Conservation (phyloP, 2,797 vertebrate genomes). For the Trichosurus vulpecula region DNA sequence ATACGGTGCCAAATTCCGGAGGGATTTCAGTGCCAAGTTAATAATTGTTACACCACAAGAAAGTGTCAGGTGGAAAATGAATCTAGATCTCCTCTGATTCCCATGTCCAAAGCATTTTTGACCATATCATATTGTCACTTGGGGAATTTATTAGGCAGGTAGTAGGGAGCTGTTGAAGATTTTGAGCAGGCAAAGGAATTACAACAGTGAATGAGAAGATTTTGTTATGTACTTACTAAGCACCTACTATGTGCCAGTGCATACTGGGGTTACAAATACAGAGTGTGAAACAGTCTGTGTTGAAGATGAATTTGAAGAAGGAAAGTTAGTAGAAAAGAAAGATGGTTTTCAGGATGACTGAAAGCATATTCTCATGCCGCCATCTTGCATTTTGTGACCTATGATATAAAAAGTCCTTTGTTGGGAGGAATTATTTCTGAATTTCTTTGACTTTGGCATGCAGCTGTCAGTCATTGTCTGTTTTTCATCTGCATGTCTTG, state of each 20-base stretch:
- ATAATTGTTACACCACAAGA: background rate
- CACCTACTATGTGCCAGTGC: background rate
- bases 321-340: background rate
- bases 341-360: background rate
- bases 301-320: background rate
- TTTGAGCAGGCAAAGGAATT: background rate
- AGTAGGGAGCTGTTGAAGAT: background rate
- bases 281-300: background rate
- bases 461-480: background rate
- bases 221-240: background rate
- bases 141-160: background rate
- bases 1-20: background rate
- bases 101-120: background rate
- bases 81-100: background rate
- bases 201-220: background rate
- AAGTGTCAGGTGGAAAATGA: background rate
- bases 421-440: background rate
- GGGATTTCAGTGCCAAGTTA: background rate
- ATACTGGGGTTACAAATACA: background rate
- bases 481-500: background rate
- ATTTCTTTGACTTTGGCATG: background rate
- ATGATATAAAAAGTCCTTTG: background rate
- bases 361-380: background rate
- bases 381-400: background rate
- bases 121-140: background rate